Percentiles rank a stretch among this genome's conserved stretches.
These are phyloP conservation scores for Julus scanicus DNA, from an alignment of 2,888 invertebrate genomes.

Conservation along the genomic window DNA sequence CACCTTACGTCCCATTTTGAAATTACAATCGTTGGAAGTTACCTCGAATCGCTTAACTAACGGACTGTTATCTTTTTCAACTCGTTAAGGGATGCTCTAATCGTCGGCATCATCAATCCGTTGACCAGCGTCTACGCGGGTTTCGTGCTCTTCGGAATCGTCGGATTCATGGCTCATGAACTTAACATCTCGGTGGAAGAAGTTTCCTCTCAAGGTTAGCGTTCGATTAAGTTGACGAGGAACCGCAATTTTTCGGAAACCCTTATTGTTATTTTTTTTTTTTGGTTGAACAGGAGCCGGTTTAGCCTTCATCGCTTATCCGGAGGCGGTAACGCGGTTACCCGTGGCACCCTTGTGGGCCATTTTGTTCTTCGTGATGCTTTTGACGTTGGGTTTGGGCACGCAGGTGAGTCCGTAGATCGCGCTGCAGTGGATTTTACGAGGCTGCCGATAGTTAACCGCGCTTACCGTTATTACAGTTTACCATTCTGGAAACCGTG, in stretches of 20 bases:
- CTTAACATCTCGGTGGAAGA: conserved; percentile 63
- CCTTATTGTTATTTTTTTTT: too few relatives aligned
- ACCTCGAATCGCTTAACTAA: too few relatives aligned
- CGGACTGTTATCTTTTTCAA: too few relatives aligned
- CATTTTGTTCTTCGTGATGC: conserved; percentile 62
- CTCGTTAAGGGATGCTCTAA: conserved; percentile 60
- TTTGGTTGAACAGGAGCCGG: conserved; percentile 60
- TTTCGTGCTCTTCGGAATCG: conserved; percentile 66
- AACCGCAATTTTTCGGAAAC: too few relatives aligned
- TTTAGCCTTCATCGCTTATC: conserved; percentile 63
- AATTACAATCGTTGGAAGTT: too few relatives aligned
- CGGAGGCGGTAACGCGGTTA: conserved; percentile 62
- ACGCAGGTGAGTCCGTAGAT: conserved; percentile 53
- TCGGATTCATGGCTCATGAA: conserved; percentile 68
- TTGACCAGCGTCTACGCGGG: conserved; percentile 68
- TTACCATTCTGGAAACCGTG: conserved; percentile 69
- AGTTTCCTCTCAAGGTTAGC: conserved; percentile 61
- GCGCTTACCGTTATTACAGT: conserved; percentile 65
- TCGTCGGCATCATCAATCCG: conserved; percentile 66
- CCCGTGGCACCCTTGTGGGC: conserved; percentile 62
- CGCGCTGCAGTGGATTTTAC: background rate
- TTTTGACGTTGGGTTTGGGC: conserved; percentile 58
- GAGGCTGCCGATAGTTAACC: background rate
- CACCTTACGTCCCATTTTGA: too few relatives aligned
- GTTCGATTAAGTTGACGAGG: too few relatives aligned